These are phyloP conservation scores for Pammene aurita DNA, from an alignment of 2,888 invertebrate species.

Conservation along the genomic window DNA sequence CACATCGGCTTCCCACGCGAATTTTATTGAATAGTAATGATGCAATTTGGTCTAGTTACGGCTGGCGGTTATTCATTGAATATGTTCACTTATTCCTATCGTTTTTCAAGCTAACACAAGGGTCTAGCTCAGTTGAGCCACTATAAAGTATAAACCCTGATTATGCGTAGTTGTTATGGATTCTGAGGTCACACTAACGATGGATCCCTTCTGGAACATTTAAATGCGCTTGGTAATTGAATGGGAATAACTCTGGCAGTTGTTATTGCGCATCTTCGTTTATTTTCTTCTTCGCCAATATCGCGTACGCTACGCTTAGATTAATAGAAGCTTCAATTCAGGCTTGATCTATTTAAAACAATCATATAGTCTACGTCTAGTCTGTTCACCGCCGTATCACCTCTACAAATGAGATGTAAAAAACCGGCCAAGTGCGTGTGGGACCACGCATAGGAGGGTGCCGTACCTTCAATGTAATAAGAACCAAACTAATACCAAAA, in stretches of 20 bases:
- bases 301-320: not conserved
- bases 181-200: not conserved
- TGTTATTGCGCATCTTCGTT: conserved; percentile 29
- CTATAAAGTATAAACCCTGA: not conserved
- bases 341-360: not conserved
- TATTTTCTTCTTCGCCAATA: conserved; percentile 12
- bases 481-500: too few relatives aligned
- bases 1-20: conserved; percentile 70
- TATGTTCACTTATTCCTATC: conserved; percentile 13
- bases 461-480: too few relatives aligned
- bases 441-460: too few relatives aligned
- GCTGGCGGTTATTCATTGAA: conserved; percentile 44
- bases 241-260: conserved; percentile 21
- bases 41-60: conserved; percentile 55
- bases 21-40: conserved; percentile 61
- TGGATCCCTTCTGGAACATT: not conserved
- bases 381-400: too few relatives aligned
- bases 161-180: not conserved
- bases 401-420: too few relatives aligned
- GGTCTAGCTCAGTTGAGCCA: not conserved
- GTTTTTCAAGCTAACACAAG: not conserved
- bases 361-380: too few relatives aligned
- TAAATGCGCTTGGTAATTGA: not conserved
- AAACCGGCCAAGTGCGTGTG: too few relatives aligned
- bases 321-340: conserved; percentile 4